phyloP scores from a whole-genome alignment of 1,140 invertebrate genomes.

The Nylanderia fulva region DNA sequence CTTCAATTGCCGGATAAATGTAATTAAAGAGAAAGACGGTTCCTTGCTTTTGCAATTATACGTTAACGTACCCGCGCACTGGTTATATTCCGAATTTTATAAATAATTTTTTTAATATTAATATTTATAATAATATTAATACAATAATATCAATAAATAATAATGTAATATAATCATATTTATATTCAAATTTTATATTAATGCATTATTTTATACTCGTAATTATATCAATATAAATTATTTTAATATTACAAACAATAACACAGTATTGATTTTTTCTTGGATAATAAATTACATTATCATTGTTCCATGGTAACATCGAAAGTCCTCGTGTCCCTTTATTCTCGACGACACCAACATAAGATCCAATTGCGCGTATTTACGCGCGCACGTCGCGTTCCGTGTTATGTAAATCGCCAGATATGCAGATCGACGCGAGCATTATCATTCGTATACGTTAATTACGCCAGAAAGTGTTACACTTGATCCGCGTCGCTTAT shows the following conservation, averaged over 20 bases:
- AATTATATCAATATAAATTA: no score
- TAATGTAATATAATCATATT: no score
- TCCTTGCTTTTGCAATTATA: no score
- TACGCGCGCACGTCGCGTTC: slow-evolving; percentile 3
- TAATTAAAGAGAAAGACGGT: no score
- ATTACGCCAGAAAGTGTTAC: slow-evolving; percentile 19
- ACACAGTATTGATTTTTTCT: not conserved
- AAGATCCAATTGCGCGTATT: slow-evolving; percentile 21
- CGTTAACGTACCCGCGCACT: no score
- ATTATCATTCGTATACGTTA: slow-evolving; percentile 33
- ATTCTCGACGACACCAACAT: not conserved
- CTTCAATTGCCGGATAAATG: no score
- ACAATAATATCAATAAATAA: no score
- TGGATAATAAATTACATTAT: not conserved
- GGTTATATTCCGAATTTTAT: not conserved
- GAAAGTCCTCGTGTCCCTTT: not conserved
- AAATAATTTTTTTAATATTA: not conserved
- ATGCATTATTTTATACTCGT: no score
- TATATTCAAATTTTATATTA: no score
- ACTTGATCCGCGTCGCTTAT: slow-evolving; percentile 3
- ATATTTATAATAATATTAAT: no score
- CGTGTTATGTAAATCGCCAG: slow-evolving; percentile 40
- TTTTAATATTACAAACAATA: not conserved
- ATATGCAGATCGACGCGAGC: slow-evolving; percentile 35
- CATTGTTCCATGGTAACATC: not conserved